phyloP scores from a whole-genome alignment of 2,113 vertebrate species.

The Pavo muticus region DNA sequence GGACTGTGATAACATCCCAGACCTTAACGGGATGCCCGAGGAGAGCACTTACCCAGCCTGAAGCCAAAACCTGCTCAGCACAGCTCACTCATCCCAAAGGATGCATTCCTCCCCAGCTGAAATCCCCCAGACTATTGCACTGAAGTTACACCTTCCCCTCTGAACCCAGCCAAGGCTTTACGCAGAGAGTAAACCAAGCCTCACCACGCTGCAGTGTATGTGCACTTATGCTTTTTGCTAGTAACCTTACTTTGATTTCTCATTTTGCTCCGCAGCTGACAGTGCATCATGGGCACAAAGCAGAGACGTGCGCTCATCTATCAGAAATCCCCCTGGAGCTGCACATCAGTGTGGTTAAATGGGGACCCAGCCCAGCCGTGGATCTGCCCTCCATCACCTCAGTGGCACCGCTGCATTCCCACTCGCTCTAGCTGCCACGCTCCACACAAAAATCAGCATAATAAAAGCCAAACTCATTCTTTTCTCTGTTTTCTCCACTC shows the following conservation, averaged over 20 bases:
- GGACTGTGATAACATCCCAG: not conserved
- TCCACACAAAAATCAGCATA: not conserved
- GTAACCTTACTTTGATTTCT: not conserved
- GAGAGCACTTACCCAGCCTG: not conserved
- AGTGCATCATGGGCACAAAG: not conserved
- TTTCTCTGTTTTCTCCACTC: not conserved
- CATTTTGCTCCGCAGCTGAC: not conserved
- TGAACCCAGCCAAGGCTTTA: not conserved
- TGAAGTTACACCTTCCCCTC: not conserved
- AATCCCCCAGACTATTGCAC: not conserved
- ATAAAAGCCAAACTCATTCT: not conserved
- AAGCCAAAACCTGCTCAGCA: not conserved
- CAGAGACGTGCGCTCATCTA: accelerated
- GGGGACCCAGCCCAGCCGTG: not conserved
- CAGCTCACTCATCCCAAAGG: not conserved
- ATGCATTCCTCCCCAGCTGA: not conserved
- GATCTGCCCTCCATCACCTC: not conserved
- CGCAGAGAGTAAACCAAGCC: not conserved
- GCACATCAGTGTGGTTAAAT: not conserved
- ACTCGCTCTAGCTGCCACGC: not conserved
- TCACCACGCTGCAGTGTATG: accelerated
- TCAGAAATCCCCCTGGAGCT: not conserved
- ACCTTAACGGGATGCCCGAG: not conserved
- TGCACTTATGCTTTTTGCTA: accelerated
- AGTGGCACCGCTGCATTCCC: not conserved